These are phyloP conservation scores for Apodemia hepburni DNA, from an alignment of 2,888 invertebrate species.

Conservation along the genomic window DNA sequence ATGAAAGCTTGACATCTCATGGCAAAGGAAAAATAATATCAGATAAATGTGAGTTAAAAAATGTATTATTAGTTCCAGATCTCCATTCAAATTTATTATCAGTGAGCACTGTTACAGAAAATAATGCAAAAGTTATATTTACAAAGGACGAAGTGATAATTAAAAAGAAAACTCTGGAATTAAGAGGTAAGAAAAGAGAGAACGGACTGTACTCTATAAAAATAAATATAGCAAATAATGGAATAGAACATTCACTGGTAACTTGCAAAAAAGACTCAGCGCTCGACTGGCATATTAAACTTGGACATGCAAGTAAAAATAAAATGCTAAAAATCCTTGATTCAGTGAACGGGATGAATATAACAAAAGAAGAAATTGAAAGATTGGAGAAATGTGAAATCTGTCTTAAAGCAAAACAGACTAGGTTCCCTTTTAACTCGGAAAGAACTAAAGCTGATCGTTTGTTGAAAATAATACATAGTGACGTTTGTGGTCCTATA, in stretches of 20 bases:
- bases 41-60: not conserved
- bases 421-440: not conserved
- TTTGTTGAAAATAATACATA: not conserved
- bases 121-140: not conserved
- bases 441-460: not conserved
- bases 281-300: not conserved
- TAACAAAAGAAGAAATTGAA: not conserved
- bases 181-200: not conserved
- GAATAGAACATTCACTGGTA: not conserved
- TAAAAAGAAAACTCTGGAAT: not conserved
- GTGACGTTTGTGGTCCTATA: not conserved
- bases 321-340: not conserved
- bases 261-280: not conserved
- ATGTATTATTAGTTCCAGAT: conserved; percentile 1
- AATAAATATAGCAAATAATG: not conserved
- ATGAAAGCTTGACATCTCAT: not conserved
- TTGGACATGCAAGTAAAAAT: not conserved
- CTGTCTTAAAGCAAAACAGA: not conserved
- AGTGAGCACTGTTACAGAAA: not conserved
- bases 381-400: not conserved
- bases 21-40: not conserved
- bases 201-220: not conserved
- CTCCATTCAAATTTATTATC: not conserved
- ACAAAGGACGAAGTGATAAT: not conserved
- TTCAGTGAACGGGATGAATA: not conserved